Evolutionary conservation across 2,797 vertebrate species (phyloP).

Genomic region (Squalus acanthias): DNA sequence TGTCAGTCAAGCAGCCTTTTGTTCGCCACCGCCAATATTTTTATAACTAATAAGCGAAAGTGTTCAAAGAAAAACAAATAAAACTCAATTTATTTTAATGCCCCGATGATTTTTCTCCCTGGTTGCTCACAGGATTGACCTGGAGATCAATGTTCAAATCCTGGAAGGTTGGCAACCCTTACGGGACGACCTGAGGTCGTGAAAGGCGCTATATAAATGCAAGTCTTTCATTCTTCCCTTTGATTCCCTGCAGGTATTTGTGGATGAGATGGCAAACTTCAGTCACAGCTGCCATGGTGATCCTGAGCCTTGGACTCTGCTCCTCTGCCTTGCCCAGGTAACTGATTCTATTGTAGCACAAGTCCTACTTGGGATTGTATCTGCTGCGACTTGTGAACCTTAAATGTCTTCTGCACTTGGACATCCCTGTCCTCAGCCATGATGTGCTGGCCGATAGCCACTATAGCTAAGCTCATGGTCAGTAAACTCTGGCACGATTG

Average conservation of each 20-base stretch:
- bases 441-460: background rate
- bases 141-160: too few relatives aligned
- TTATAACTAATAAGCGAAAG: too few relatives aligned
- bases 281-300: background rate
- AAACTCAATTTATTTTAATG: too few relatives aligned
- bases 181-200: background rate
- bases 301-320: background rate
- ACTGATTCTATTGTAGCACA: background rate
- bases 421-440: background rate
- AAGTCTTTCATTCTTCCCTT: background rate
- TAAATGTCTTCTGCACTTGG: background rate
- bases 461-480: background rate
- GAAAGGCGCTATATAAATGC: background rate
- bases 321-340: background rate
- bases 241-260: background rate
- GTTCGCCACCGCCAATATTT: too few relatives aligned
- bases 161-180: too few relatives aligned
- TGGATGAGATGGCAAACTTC: background rate
- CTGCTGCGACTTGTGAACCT: background rate
- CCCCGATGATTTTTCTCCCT: too few relatives aligned
- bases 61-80: too few relatives aligned
- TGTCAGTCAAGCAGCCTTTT: too few relatives aligned
- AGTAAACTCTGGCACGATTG: background rate
- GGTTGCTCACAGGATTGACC: too few relatives aligned
- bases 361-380: background rate